A percentile compares a stretch with the other conserved stretches of the same genome.
Conservation (phyloP, 2,888 invertebrate species). For the Geophilus truncorum region DNA sequence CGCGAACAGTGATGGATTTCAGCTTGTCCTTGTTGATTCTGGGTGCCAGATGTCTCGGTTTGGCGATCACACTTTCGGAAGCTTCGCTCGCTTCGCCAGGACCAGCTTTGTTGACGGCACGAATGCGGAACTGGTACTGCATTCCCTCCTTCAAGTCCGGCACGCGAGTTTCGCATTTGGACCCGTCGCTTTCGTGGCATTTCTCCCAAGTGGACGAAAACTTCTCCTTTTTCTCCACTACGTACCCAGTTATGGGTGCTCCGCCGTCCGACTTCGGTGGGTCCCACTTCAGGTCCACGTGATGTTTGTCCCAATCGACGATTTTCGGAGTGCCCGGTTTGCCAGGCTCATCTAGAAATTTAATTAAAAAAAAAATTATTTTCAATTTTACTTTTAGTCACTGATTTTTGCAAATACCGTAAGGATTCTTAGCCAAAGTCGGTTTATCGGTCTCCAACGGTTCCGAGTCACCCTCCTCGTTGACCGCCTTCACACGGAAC, state of each 20-base stretch:
- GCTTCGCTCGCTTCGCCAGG: constrained; percentile 86
- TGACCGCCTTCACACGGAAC: constrained; percentile 96
- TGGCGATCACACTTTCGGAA: constrained; percentile 85
- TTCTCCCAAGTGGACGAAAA: constrained; percentile 73
- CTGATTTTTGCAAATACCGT: constrained; percentile 68
- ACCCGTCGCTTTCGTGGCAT: constrained; percentile 75
- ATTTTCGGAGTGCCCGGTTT: constrained; percentile 82
- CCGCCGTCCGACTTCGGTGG: constrained; percentile 82
- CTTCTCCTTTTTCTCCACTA: constrained; percentile 90
- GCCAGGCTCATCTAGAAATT: constrained; percentile 70
- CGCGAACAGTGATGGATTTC: constrained; percentile 48
- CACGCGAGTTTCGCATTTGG: constrained; percentile 79
- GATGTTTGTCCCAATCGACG: constrained; percentile 80
- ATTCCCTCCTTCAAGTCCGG: constrained; percentile 86
- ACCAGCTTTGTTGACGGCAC: constrained; percentile 95
- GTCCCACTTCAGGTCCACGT: constrained; percentile 82
- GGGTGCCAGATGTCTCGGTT: constrained; percentile 65
- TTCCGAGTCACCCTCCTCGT: constrained; percentile 93
- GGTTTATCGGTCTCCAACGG: constrained; percentile 84
- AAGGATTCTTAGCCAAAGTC: constrained; percentile 95
- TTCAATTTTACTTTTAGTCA: too few relatives aligned
- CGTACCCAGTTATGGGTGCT: constrained; percentile 83
- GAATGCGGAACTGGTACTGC: constrained; percentile 89
- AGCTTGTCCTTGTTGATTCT: constrained; percentile 49
- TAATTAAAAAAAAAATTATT: too few relatives aligned